Conservation (phyloP, 2,888 invertebrate species). For the Drepanosiphum platanoidis region DNA sequence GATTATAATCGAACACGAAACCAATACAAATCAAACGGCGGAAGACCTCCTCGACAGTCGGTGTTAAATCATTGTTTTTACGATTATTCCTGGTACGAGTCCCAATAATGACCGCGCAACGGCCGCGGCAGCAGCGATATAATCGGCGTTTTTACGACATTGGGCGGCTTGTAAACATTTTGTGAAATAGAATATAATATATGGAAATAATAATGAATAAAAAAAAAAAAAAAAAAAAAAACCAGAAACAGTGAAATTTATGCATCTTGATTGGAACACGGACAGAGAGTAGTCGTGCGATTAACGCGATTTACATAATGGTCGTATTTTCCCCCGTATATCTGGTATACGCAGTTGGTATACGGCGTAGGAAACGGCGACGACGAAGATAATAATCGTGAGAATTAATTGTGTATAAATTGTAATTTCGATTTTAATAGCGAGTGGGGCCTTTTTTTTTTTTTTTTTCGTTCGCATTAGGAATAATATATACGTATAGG, state of each 20-base stretch:
- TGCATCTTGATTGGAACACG: constrained; percentile 59
- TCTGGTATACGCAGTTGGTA: background rate
- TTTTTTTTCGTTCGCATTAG: constrained; percentile 3
- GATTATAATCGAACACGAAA: constrained; percentile 44
- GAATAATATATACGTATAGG: too few relatives aligned
- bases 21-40: constrained; percentile 43
- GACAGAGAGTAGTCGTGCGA: constrained; percentile 59
- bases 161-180: constrained; percentile 61
- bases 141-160: constrained; percentile 60
- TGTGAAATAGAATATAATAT: constrained; percentile 16
- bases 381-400: constrained; percentile 51
- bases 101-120: constrained; percentile 30
- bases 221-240: constrained; percentile 1
- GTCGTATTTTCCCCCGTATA: background rate
- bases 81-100: constrained; percentile 11
- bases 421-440: constrained; percentile 58
- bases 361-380: background rate
- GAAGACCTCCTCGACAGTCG: constrained; percentile 12
- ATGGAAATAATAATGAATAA: background rate
- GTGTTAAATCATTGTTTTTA: constrained; percentile 51
- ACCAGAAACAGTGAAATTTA: constrained; percentile 50
- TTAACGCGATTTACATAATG: constrained; percentile 61
- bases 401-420: constrained; percentile 60
- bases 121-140: constrained; percentile 29
- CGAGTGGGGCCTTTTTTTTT: constrained; percentile 32